Conservation (phyloP, 2,888 invertebrate species). For the Cenopis cana region DNA sequence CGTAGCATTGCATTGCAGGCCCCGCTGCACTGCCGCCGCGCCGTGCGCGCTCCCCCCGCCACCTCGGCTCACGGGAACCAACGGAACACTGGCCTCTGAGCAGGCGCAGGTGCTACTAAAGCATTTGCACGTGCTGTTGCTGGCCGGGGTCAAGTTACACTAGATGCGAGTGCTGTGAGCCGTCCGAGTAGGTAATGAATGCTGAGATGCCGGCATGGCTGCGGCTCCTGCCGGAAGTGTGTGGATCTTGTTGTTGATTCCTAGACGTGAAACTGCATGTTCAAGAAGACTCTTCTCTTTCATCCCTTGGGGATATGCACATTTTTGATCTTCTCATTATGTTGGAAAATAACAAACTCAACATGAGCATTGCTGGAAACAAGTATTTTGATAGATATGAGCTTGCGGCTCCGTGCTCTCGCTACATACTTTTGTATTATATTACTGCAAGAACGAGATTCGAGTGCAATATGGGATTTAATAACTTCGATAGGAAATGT, state of each 20-base stretch:
- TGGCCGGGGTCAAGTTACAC: not conserved
- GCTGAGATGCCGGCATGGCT: not conserved
- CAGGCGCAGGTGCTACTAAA: not conserved
- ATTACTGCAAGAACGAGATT: not conserved
- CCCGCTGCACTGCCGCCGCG: not conserved
- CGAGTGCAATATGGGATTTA: not conserved
- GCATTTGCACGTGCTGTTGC: too few species aligned
- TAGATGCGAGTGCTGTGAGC: not conserved
- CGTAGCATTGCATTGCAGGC: constrained; percentile 22
- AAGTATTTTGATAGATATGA: too few species aligned
- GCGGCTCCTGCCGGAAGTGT: not conserved
- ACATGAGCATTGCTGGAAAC: not conserved
- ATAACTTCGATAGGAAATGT: too few species aligned
- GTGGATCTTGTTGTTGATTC: not conserved
- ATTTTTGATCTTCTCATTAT: not conserved
- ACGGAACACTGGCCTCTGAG: not conserved
- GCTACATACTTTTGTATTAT: too few species aligned
- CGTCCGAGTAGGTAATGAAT: not conserved
- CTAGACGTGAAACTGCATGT: not conserved
- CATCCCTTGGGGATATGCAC: not conserved
- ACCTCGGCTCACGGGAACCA: not conserved
- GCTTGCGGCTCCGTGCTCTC: too few species aligned
- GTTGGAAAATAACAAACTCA: not conserved
- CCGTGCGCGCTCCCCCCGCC: not conserved
- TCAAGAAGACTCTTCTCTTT: not conserved